Base-by-base conservation (phyloP, 2,888 invertebrate genomes). In the Plebejus anna region DNA sequence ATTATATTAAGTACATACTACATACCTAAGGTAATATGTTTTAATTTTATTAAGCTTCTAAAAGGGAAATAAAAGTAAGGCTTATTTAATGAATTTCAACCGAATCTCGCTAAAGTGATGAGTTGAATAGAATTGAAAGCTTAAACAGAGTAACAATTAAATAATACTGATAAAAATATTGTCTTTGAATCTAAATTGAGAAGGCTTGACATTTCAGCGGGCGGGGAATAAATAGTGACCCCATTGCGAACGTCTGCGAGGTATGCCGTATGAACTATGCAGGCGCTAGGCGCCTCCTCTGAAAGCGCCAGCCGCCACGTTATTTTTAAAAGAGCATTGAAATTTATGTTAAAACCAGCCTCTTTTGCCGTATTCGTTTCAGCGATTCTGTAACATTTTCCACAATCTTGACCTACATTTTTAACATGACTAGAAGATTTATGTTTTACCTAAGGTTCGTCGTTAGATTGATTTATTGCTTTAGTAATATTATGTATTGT, bases 181-280 rank as follows among this genome's bases (percentile, higher is more conserved):
- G 32, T 66, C 66, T 66, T 36, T 36, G 66, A 66, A 71, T 71
- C 75, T 77, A 75, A 72, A 66, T 73, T 16, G 16, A 51, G 76
- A 38, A 72, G 36, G 51, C 47, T 28, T 75, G 78, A 76, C 78
- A 78, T 78, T 78, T 78, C 42, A 42, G 38, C 28, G 70, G 38
- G 38, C 71, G 71, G 16, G 76, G 38, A 76, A 28, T 38, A 59
- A 70, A 22, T 22, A 61, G 55, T 70, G 61, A 22, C 42, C 72
- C 66, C 66, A 75, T 55, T 32, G 71, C 72, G 75, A 77, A 22
- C 28, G 55, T 51, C 73, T 32, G 73, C 72, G 32, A 47, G 42
- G 70, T 57, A 57, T 22, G 22, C 22, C 22, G 22, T 22, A 22
- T 16, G 70, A 47, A 42, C 55, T 57, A 57, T 16, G 70, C 47